phyloP scores from a whole-genome alignment of 2,888 invertebrate species.

The Trilocha varians region DNA sequence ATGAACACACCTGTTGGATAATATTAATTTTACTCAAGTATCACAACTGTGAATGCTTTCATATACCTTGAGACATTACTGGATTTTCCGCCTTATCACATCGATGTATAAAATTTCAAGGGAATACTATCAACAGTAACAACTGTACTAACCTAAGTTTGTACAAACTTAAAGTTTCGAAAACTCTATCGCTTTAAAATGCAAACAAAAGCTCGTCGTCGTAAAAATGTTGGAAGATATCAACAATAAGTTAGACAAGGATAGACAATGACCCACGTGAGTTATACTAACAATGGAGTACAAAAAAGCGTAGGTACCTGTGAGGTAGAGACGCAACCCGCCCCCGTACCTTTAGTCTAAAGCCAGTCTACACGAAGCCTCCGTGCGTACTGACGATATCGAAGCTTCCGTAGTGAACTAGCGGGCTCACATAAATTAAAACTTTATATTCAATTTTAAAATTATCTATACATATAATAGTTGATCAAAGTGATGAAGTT shows the following conservation, averaged over 20 bases:
- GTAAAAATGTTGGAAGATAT: slow-evolving; percentile 25
- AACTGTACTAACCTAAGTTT: slow-evolving; percentile 5
- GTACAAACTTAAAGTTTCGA: slow-evolving; percentile 14
- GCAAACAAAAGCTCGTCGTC: slow-evolving; percentile 52
- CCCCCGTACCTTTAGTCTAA: slow-evolving; percentile 38
- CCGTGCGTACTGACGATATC: slow-evolving; percentile 16
- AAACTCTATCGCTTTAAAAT: slow-evolving; percentile 44
- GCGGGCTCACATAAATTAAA: neutral
- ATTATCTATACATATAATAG: neutral
- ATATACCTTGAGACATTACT: too few species aligned
- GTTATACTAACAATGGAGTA: slow-evolving; percentile 63
- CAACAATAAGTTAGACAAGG: slow-evolving; percentile 33
- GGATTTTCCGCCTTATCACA: too few species aligned
- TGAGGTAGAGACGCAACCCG: slow-evolving; percentile 47
- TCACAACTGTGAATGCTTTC: too few species aligned
- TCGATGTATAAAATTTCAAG: too few species aligned
- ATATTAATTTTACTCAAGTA: too few species aligned
- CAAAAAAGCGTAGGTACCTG: slow-evolving; percentile 63
- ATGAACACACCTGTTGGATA: too few species aligned
- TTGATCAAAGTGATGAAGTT: neutral
- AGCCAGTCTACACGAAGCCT: slow-evolving; percentile 50
- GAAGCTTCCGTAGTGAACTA: too few species aligned
- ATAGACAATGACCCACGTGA: slow-evolving; percentile 53
- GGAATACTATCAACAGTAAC: too few species aligned
- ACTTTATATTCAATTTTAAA: too few species aligned